Evolutionary conservation across 1,140 invertebrate genomes (phyloP).

Genomic region (Plodia interpunctella): DNA sequence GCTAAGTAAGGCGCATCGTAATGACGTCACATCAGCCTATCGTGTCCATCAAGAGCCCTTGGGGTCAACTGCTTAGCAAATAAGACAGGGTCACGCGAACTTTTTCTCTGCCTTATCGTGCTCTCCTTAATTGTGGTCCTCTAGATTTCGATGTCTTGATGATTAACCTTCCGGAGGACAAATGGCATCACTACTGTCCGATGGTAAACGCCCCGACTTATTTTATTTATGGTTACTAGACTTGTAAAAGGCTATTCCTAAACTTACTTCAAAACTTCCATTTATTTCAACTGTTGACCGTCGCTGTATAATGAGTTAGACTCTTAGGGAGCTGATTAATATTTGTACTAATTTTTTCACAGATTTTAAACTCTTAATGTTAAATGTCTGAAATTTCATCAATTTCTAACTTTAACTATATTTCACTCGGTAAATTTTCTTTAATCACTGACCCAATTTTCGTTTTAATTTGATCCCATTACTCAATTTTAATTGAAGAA

Average conservation of each 20-base stretch:
- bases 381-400: too few relatives aligned
- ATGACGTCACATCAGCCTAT: constrained; percentile 10
- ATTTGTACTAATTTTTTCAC: too few relatives aligned
- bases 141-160: not conserved
- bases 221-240: not conserved
- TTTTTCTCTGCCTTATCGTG: constrained; percentile 5
- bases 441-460: too few relatives aligned
- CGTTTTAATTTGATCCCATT: too few relatives aligned
- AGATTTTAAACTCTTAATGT: too few relatives aligned
- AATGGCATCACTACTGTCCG: not conserved
- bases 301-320: too few relatives aligned
- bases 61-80: constrained; percentile 9
- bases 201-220: not conserved
- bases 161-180: not conserved
- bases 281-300: too few relatives aligned
- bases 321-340: too few relatives aligned
- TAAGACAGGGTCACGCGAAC: constrained; percentile 10
- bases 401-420: too few relatives aligned
- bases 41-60: not conserved
- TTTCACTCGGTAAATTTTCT: too few relatives aligned
- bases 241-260: not conserved
- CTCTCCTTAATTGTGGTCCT: not conserved
- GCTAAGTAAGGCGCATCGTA: not conserved
- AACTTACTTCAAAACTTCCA: not conserved
- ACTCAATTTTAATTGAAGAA: too few relatives aligned